Base-by-base conservation (phyloP, 2,797 vertebrate genomes). In the Paedocypris micromegethes region DNA sequence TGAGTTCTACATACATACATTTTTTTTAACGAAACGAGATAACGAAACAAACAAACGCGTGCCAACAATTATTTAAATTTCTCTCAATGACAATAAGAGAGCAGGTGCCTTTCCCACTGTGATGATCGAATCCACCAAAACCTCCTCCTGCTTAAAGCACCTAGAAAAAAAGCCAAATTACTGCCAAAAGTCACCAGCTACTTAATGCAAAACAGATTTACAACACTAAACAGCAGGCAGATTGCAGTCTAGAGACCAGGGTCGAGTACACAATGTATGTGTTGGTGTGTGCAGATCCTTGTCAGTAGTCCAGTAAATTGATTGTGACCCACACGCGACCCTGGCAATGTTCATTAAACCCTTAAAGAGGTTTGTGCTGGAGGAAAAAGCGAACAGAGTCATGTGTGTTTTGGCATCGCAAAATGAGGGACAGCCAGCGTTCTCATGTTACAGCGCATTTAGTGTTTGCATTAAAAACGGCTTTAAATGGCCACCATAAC, bases 301-400 rank as follows among this genome's bases (percentile, higher is more conserved):
- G 74, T 70, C 83, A 68, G 80, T 40, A 75, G 79, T 79, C 81
- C 77, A 83, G 86, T 88, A 88, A 89, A 89, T 86, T 90, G 83
- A 82, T 80, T 87, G 76, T 85, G 87, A 90, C 87, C 88, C 76
- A 72, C 82, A 81, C 76, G 81, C 85, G 88, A 91, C 86, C 88
- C 81, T 41, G 72, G 79, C 83, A 85, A 88, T 89, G 88, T 88
- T 88, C 88, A 89, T 83, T 84, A 86, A 86, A 86, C 84, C 86
- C 85, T 83, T 87, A 88, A 84, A 88, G 86, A 81, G 74, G 75
- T 78, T 58, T 74, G 75, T 78, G 68, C 44, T 8, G 42, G 52
- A 73, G 71, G 9, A 7, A 64, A 37, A 68, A 54, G 71, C 5
- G 38, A 47, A 55, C 66, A 63, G 69, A 41, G 70, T 47, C 62